Base-by-base conservation (phyloP, 2,888 invertebrate species). In the Oscheius myriophilus region DNA sequence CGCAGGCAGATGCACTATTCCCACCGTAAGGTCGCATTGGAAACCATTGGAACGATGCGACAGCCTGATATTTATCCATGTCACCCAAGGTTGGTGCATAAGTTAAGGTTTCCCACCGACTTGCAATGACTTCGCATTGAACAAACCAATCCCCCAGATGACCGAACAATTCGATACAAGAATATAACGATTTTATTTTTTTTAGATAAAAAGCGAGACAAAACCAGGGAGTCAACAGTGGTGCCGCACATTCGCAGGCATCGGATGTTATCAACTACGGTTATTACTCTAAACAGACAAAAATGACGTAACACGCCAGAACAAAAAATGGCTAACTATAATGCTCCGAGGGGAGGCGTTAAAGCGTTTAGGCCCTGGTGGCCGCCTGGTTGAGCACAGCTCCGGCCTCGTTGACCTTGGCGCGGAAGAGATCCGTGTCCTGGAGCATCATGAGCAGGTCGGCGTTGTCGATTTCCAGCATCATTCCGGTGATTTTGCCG, bases 401-500 rank as follows among this genome's bases (percentile, higher is more conserved):
- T 33, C 41, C 45, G 25, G 70, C 70, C 33, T 70, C 70, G 16
- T 67, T 62, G 26, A 70, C 83, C 67, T 76, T 78, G 33, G 71
- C 64, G 41, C 72, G 76, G 70, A 82, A 77, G 43, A 84, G 72
- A 1, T 82, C 82, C 23, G 69, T 65, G 69, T 81, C 80, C 58
- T 79, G 78, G 33, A 82, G 73, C 73, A 83, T 75, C 80, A 82
- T 80, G 76, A n/a, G n/a, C n/a, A n/a, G n/a, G n/a, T n/a, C n/a
- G n/a, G n/a, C n/a, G n/a, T n/a, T n/a, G n/a, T n/a, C n/a, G n/a
- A n/a, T n/a, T n/a, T n/a, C n/a, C n/a, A n/a, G n/a, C n/a, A n/a
- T n/a, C n/a, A n/a, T n/a, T 82, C 82, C 82, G 12, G 82, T 82
- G 76, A 82, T 84, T 71, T 82, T 82, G 33, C 82, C 82, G 51